Evolutionary conservation across 2,113 vertebrate species (phyloP).

Genomic region (Petromus typicus): DNA sequence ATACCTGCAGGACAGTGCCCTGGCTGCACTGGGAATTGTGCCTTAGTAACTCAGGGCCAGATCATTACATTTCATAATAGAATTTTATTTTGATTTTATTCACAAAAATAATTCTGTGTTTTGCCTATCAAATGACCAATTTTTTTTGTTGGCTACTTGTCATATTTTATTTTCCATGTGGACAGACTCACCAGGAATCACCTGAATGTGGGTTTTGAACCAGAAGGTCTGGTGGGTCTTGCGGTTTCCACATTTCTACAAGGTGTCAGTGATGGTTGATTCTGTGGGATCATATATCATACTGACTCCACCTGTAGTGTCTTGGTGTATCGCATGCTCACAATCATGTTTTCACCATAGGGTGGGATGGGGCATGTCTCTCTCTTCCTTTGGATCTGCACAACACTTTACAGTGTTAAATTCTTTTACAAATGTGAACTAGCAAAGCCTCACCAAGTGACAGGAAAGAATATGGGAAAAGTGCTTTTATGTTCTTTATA

Average conservation of each 20-base stretch:
- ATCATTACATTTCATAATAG: not conserved
- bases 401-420: not conserved
- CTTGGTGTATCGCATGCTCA: not conserved
- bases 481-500: not conserved
- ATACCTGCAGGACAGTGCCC: not conserved
- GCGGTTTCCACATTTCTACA: not conserved
- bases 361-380: not conserved
- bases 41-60: not conserved
- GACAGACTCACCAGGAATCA: not conserved
- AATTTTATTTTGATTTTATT: slow-evolving; percentile 4
- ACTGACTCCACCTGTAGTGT: not conserved
- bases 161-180: not conserved
- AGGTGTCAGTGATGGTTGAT: not conserved
- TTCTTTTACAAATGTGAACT: not conserved
- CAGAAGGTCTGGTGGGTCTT: not conserved
- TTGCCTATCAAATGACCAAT: not conserved
- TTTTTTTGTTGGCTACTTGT: not conserved
- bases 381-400: not conserved
- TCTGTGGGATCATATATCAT: not conserved
- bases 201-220: not conserved
- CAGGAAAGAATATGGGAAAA: not conserved
- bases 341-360: not conserved
- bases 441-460: not conserved
- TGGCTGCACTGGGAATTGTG: not conserved
- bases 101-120: not conserved